Base-by-base conservation (phyloP, 2,797 vertebrate species). In the Thamnophis elegans region DNA sequence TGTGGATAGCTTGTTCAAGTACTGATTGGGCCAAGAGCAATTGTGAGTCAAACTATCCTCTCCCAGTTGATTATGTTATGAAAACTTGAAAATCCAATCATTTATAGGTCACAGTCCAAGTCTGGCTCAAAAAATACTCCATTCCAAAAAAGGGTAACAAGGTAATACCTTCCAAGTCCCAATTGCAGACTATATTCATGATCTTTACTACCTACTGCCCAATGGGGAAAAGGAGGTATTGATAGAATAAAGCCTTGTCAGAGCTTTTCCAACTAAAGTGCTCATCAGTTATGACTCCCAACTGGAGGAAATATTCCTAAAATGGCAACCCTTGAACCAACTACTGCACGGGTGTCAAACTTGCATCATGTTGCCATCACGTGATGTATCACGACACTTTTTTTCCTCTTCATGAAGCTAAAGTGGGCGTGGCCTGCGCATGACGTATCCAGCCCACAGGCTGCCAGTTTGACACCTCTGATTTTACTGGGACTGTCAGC, bases 361-460 rank as follows among this genome's bases (percentile, higher is more conserved):
- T 1, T 65, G 60, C 4, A 1, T 62, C 60, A 65, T 3, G 12
- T n/a, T n/a, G 28, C 28, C 1, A 11, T 13, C 60, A n/a, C 0
- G 4, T 65, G 26, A 65, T 0, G 3, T 14, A n/a, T 65, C 1
- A 1, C 1, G 1, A 62, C 28, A 28, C n/a, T n/a, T n/a, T n/a
- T 28, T 13, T 65, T 65, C 5, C 26, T 26, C 60, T 65, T 65
- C 26, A 13, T 0, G 28, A 4, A 65, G 60, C 60, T 65, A 10
- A 11, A 26, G 28, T 65, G 12, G 60, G 60, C 10, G 1, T 13
- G 60, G 47, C 47, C 47, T 51, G 47, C 26, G 1, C 28, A 65
- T n/a, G 60, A 65, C 0, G 1, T 13, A 65, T 65, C 60, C 4
- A 1, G 28, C 60, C 26, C 0, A 0, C 0, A 8, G 26, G 10